Percentiles rank a stretch among this genome's conserved stretches.
Conservation (phyloP, 2,888 invertebrate genomes). For the Xanthorhoe spadicearia region DNA sequence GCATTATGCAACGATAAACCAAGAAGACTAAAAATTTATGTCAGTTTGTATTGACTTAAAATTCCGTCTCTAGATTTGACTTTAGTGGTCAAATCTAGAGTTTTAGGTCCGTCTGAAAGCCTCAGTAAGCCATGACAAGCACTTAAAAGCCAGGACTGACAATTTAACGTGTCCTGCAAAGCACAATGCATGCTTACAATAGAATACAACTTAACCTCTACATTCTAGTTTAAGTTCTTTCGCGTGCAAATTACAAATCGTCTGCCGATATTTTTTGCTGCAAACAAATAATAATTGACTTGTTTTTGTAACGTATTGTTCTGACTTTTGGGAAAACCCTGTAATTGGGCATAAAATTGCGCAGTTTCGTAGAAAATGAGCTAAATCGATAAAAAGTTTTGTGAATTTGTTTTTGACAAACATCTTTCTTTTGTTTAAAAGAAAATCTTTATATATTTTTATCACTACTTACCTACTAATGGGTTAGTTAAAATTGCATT, state of each 20-base stretch:
- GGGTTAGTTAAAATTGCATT: too few species aligned
- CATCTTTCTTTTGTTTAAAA: too few species aligned
- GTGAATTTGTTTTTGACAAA: too few species aligned
- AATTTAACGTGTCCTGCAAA: too few species aligned
- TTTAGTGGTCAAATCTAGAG: neutral
- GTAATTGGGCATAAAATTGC: conserved; percentile 6
- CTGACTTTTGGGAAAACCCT: neutral
- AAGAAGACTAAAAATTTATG: neutral
- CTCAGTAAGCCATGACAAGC: too few species aligned
- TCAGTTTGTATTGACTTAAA: too few species aligned
- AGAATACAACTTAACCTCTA: neutral
- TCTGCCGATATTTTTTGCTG: neutral
- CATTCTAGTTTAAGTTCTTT: neutral
- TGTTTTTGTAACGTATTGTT: neutral
- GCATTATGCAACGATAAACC: conserved; percentile 4
- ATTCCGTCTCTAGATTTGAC: too few species aligned
- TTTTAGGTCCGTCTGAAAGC: too few species aligned
- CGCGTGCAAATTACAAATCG: neutral
- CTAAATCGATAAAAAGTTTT: too few species aligned
- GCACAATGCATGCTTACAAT: neutral
- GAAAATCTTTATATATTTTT: too few species aligned
- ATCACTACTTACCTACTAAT: too few species aligned
- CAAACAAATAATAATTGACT: neutral
- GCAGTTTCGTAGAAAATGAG: neutral
- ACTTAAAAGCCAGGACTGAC: too few species aligned